Evolutionary conservation across 2,113 vertebrate species (phyloP), one percentile per base, ranked within the genome.

Genomic region (Gila orcuttii): DNA sequence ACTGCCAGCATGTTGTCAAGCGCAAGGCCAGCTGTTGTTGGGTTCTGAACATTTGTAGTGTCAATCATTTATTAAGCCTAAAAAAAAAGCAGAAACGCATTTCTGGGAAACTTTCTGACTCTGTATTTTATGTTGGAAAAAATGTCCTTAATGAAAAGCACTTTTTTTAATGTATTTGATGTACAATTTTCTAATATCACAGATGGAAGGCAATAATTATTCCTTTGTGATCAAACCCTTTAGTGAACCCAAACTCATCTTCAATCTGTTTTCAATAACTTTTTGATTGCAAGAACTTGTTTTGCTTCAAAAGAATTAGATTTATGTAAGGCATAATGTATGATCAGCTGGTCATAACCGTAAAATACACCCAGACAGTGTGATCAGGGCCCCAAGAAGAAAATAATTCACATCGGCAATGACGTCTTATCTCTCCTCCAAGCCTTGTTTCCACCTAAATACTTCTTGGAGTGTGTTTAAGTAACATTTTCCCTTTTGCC

Each of bases 61-160:
- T 82, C 79, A 82, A 84, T 81, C 81, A 75, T 82, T 84, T 64
- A 84, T 84, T 75, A 79, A 88, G 71, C 60, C 45, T 45, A 7
- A 69, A 50, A 78, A 50, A n/a, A 80, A 69, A 28, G 1, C 74
- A 71, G 9, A 42, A 39, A 42, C 42, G 11, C 76, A 42, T 75
- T 55, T 39, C 52, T 82, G 85, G 52, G 71, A 77, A 31, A 19
- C 12, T 55, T 57, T 25, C 17, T 55, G 25, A 66, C 15, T 57
- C 7, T 11, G 2, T 52, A 17, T 77, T 31, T 57, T 23, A 3
- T 59, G 31, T 23, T 57, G 5, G 19, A 52, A 13, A 33, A 78
- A 25, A 9, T 4, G 15, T 15, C 11, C 55, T 60, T 62, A 42
- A 42, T 17, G 3, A 60, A 60, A 60, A 36, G 8, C 28, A 9